Evolutionary conservation across 2,888 invertebrate genomes (phyloP).

Genomic region (Drosophila yooni): DNA sequence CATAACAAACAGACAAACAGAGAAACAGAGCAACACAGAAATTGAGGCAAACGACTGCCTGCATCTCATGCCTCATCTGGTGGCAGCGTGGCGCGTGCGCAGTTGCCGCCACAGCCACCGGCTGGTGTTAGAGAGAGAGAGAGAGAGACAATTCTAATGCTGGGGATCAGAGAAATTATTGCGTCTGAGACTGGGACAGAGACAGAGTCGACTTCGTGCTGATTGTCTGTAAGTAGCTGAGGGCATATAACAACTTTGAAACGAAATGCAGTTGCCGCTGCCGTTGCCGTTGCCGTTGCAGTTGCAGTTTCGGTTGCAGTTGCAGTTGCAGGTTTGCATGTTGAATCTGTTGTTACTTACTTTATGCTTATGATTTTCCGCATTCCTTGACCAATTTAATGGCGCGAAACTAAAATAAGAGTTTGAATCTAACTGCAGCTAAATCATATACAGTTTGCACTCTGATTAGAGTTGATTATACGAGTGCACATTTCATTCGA

Average conservation of each 20-base stretch:
- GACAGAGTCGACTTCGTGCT: conserved; percentile 59
- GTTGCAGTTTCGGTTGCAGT: conserved; percentile 32
- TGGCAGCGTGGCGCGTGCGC: conserved; percentile 71
- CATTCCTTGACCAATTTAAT: conserved; percentile 80
- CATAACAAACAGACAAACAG: conserved; percentile 68
- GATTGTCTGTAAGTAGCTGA: conserved; percentile 80
- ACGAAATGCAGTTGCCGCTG: conserved; percentile 40
- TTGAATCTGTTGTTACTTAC: conserved; percentile 50
- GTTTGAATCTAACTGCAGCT: neutral
- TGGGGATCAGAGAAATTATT: conserved; percentile 62
- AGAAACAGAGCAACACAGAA: neutral
- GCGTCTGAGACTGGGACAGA: conserved; percentile 10
- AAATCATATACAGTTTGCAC: conserved; percentile 24
- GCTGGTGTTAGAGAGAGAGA: conserved; percentile 54
- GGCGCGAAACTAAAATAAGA: conserved; percentile 75
- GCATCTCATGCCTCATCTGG: conserved; percentile 55
- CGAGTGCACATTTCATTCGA: conserved; percentile 50
- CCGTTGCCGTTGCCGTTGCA: conserved; percentile 3
- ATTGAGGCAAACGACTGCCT: conserved; percentile 45
- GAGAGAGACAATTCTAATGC: conserved; percentile 78
- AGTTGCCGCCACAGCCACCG: conserved; percentile 50
- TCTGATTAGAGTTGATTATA: conserved; percentile 73
- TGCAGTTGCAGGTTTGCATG: conserved; percentile 45
- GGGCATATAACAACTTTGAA: conserved; percentile 62
- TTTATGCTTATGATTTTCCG: conserved; percentile 78